Conservation (phyloP, 2,113 vertebrate genomes). For the Leptodactylus fuscus region DNA sequence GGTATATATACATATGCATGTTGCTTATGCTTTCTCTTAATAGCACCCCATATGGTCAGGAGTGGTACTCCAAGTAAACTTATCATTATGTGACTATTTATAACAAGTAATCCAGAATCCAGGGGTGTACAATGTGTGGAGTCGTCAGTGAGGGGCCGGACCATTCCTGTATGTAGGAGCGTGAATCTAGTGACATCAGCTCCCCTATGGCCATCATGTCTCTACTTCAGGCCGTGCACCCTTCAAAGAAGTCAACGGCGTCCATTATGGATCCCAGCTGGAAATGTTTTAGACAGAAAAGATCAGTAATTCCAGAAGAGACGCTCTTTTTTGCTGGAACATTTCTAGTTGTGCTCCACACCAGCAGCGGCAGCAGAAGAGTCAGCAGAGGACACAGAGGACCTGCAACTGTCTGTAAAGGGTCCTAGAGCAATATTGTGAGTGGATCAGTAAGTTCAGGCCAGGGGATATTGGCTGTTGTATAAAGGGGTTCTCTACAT, state of each 20-base stretch:
- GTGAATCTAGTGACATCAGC: too few species aligned
- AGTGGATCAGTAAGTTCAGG: too few species aligned
- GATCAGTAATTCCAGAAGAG: neutral
- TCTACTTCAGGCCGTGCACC: neutral
- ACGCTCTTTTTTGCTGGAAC: constrained; percentile 69
- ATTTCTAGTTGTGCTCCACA: constrained; percentile 68
- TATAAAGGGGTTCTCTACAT: too few species aligned
- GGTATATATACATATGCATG: too few species aligned
- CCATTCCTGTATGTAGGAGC: too few species aligned
- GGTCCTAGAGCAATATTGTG: too few species aligned
- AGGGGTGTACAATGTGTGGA: too few species aligned
- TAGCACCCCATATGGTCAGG: neutral
- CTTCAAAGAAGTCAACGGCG: neutral
- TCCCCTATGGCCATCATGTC: too few species aligned
- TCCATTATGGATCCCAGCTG: constrained; percentile 61
- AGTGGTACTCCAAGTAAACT: neutral
- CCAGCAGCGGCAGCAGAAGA: constrained; percentile 54
- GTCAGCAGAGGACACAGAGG: neutral
- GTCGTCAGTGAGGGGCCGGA: too few species aligned
- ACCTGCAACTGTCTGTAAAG: neutral
- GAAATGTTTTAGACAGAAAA: constrained; percentile 68
- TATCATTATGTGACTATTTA: too few species aligned
- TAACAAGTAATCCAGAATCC: too few species aligned
- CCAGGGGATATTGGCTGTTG: too few species aligned
- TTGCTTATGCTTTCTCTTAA: neutral